Base-by-base conservation (phyloP, 2,888 invertebrate species). In the Amblyjoppa proteus region DNA sequence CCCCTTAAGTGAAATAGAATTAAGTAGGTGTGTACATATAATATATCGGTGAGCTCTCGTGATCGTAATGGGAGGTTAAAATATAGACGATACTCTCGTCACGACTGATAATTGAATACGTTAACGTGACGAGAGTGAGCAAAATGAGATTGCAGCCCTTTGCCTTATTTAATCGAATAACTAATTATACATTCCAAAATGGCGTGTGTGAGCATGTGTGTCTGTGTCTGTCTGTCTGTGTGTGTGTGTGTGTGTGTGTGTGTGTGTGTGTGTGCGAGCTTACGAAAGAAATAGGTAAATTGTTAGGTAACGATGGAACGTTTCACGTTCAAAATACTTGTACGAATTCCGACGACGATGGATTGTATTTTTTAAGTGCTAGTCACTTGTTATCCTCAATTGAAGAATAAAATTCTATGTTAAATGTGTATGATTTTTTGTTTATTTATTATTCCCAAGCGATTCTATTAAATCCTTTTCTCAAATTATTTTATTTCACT, bases 301-400 rank as follows among this genome's bases (percentile, higher is more conserved):
- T 71, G 79, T 31, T 61, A 68, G 61, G 31, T 74, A 9, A 56
- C 53, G 56, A n/a, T 45, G 25, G 45, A 75, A 64, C 70, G 83
- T 66, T 56, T 51, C 13, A 56, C 56, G 81, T 70, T 76, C 64
- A 58, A 64, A 49, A 75, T 75, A 76, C 58, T 73, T 64, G 73
- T 80, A 73, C 66, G 74, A 79, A 83, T 83, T 80, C 81, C 73
- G 81, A 81, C 58, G 79, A 81, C 56, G 81, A 81, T 68, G 76
- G 82, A 87, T 79, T 89, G 88, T 93, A 90, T 89, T 90, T 84
- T 81, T 89, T 91, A 91, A 93, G 93, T 93, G 93, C 93, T 93
- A 93, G 93, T 93, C 93, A 93, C 93, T 93, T 93, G 93, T 93
- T 93, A 92, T 90, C 90, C 89, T 91, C 89, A 91, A 91, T 90